These are phyloP conservation scores for Pseudonaja textilis DNA, from an alignment of 2,113 vertebrate genomes.

Conservation along the genomic window DNA sequence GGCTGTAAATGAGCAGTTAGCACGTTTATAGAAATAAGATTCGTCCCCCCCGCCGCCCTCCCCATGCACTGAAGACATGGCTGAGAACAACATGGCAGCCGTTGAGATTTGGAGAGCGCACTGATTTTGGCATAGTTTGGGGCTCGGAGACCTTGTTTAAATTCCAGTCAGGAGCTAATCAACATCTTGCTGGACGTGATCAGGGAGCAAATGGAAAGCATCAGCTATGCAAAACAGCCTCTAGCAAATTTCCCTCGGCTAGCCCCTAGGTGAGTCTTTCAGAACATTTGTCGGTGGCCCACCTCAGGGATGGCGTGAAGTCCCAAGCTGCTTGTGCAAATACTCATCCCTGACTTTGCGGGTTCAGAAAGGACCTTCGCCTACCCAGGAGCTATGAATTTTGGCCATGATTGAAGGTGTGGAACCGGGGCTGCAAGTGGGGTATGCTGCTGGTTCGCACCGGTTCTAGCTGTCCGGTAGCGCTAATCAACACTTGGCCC, in stretches of 20 bases:
- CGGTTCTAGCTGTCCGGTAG: no score
- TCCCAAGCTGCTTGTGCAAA: not conserved
- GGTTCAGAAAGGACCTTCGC: not conserved
- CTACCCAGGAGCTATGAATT: not conserved
- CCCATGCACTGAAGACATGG: not conserved
- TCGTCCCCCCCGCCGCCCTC: not conserved
- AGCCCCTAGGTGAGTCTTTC: slow-evolving; percentile 14
- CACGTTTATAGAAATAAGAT: not conserved
- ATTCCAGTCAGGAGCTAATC: slow-evolving; percentile 36
- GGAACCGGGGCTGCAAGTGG: not conserved
- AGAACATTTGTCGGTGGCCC: slow-evolving; percentile 15
- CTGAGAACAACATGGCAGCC: not conserved
- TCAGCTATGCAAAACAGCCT: slow-evolving; percentile 6
- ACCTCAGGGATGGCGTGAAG: not conserved
- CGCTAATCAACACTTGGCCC: no score
- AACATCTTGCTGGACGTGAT: slow-evolving; percentile 25
- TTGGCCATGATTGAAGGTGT: not conserved
- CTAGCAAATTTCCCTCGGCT: not conserved
- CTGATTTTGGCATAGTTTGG: slow-evolving; percentile 30
- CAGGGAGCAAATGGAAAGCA: slow-evolving; percentile 25
- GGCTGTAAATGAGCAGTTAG: not conserved
- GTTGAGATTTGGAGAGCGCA: not conserved
- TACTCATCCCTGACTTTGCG: not conserved
- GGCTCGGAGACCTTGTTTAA: slow-evolving; percentile 43
- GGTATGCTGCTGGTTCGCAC: no score